Evolutionary conservation across 2,888 invertebrate species (phyloP).

Genomic region (Xylophagus ater): DNA sequence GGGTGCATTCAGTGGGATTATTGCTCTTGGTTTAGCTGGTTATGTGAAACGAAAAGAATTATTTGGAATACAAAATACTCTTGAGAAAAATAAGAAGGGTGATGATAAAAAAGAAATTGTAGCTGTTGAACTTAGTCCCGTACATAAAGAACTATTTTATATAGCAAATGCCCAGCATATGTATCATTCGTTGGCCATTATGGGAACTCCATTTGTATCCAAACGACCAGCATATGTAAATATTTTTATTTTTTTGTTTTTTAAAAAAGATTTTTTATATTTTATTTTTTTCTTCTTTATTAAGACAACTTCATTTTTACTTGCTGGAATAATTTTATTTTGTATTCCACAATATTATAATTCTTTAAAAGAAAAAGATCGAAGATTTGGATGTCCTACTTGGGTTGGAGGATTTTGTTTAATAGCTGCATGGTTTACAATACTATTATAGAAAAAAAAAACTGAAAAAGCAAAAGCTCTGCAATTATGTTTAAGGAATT

Average conservation of each 20-base stretch:
- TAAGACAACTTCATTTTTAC: slow-evolving; percentile 1
- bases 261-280: not conserved
- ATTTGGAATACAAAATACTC: too few species aligned
- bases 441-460: not conserved
- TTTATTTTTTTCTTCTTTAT: not conserved
- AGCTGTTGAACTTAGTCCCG: not conserved
- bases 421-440: slow-evolving; percentile 1
- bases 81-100: too few species aligned
- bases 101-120: too few species aligned
- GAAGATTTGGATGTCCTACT: not conserved
- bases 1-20: too few species aligned
- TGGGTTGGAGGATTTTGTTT: not conserved
- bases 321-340: not conserved
- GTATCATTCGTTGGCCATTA: slow-evolving; percentile 1
- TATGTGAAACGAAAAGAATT: too few species aligned
- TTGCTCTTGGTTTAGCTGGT: too few species aligned
- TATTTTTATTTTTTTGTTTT: not conserved
- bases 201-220: not conserved
- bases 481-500: too few species aligned
- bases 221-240: not conserved
- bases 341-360: slow-evolving; percentile 1
- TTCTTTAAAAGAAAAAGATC: not conserved
- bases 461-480: too few species aligned
- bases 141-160: not conserved
- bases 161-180: slow-evolving; percentile 1